A percentile compares a stretch with the other conserved stretches of the same genome.
phyloP scores from a whole-genome alignment of 2,888 invertebrate species.

The Brachyopa scutellaris region DNA sequence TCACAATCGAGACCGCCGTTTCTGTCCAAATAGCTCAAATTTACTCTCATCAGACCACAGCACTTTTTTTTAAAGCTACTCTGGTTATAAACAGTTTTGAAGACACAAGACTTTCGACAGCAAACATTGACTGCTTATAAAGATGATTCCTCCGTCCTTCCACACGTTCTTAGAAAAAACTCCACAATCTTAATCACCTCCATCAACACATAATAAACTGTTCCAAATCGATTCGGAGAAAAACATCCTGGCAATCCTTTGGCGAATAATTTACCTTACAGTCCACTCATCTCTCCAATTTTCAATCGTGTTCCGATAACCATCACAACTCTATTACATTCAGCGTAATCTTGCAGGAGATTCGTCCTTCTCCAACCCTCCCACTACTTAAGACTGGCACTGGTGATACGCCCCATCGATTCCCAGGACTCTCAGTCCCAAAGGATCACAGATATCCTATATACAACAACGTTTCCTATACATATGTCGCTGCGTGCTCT shows the following conservation, averaged over 20 bases:
- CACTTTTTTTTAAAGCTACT: no score
- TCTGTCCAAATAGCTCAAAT: no score
- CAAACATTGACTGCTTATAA: no score
- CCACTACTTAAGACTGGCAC: not conserved
- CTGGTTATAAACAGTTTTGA: no score
- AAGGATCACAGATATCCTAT: not conserved
- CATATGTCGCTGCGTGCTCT: conserved; percentile 21
- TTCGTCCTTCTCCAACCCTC: not conserved
- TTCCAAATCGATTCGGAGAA: conserved; percentile 26
- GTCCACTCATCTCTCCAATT: conserved; percentile 48
- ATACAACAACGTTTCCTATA: not conserved
- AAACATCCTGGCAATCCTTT: conserved; percentile 46
- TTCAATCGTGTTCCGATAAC: conserved; percentile 60
- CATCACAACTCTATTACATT: conserved; percentile 57
- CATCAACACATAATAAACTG: not conserved
- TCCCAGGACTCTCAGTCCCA: conserved; percentile 17
- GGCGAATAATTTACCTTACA: conserved; percentile 32
- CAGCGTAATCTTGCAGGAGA: conserved; percentile 28
- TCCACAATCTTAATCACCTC: no score
- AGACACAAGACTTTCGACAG: no score
- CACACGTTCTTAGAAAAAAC: no score
- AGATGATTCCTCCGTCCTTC: no score
- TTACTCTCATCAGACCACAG: no score
- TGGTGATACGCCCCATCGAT: conserved; percentile 51
- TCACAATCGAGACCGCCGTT: no score